Evolutionary conservation across 2,797 vertebrate genomes (phyloP).

Genomic region (Falco cherrug): DNA sequence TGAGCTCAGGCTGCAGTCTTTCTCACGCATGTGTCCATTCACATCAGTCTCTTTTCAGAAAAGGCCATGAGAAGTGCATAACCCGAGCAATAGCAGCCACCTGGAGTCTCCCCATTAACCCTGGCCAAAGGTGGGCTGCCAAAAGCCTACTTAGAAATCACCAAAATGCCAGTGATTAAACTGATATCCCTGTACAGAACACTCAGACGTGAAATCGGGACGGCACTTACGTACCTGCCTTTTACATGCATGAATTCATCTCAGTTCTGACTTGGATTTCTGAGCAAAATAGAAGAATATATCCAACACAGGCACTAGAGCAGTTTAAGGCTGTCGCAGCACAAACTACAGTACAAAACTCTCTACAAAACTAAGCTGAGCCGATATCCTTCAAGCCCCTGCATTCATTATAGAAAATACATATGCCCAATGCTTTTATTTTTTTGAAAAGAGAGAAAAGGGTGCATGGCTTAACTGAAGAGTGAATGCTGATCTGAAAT

Average conservation of each 20-base stretch:
- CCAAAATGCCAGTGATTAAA: not conserved
- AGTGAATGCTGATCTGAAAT: not conserved
- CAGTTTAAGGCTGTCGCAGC: not conserved
- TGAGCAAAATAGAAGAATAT: not conserved
- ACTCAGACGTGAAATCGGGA: rapidly evolving
- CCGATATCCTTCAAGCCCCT: not conserved
- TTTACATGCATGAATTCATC: not conserved
- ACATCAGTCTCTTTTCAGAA: not conserved
- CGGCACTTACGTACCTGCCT: not conserved
- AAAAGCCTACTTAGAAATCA: not conserved
- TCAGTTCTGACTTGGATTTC: not conserved
- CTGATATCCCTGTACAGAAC: not conserved
- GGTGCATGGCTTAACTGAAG: not conserved
- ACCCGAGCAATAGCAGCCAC: not conserved
- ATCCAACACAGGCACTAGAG: not conserved
- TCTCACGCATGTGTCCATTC: rapidly evolving
- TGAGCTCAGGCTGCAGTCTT: not conserved
- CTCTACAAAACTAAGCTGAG: not conserved
- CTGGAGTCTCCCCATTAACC: not conserved
- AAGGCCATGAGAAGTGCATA: not conserved
- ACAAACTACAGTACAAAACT: not conserved
- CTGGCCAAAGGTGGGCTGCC: not conserved
- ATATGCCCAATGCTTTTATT: not conserved
- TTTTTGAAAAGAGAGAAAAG: not conserved
- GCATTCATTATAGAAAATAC: not conserved